A percentile compares a stretch with the other conserved stretches of the same genome.
These are phyloP conservation scores for Fregata magnificens DNA, from an alignment of 2,113 vertebrate species.

Conservation along the genomic window DNA sequence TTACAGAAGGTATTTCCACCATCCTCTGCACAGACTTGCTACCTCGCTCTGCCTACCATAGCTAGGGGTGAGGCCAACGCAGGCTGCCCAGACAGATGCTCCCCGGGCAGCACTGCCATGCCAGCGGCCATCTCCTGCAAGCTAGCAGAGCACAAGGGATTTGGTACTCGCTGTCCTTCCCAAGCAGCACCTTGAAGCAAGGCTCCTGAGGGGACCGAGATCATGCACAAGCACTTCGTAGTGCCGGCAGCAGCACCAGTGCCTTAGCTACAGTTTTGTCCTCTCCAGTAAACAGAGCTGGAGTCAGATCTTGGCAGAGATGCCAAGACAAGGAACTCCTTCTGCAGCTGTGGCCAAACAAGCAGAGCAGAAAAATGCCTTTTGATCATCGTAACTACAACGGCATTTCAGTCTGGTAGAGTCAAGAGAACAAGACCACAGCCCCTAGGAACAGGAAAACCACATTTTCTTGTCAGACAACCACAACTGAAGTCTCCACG, in stretches of 20 bases:
- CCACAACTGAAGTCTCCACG: not conserved
- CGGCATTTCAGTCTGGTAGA: not conserved
- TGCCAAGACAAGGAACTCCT: not conserved
- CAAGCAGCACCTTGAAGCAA: not conserved
- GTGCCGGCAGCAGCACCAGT: not conserved
- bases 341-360: not conserved
- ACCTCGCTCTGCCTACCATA: not conserved
- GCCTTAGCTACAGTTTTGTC: not conserved
- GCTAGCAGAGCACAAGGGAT: not conserved
- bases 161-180: not conserved
- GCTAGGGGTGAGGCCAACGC: not conserved
- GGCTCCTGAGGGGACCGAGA: fast-evolving
- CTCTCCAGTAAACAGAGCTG: not conserved
- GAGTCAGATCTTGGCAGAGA: not conserved
- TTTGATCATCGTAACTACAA: not conserved
- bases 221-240: fast-evolving
- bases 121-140: not conserved
- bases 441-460: slow-evolving; percentile 16
- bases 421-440: not conserved
- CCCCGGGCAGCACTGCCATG: not conserved
- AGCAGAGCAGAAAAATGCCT: slow-evolving; percentile 13
- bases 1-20: not conserved
- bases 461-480: slow-evolving; percentile 23
- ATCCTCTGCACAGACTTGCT: not conserved
- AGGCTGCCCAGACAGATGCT: not conserved